Base-by-base conservation (phyloP, 2,113 vertebrate genomes). In the Hylia prasina region DNA sequence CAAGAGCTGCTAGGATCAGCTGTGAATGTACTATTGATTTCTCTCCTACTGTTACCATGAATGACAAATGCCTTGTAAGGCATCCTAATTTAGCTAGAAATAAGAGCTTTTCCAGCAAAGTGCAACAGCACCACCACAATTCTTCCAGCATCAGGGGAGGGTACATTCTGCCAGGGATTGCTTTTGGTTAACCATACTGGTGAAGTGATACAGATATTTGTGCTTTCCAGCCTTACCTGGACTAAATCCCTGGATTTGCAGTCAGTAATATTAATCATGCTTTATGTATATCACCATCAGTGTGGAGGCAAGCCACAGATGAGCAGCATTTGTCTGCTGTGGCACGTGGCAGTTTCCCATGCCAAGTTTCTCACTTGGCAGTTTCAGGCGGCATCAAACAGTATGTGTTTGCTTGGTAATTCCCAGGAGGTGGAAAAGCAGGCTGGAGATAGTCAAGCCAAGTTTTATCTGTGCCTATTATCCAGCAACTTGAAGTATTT, bases 11-110 rank as follows among this genome's bases (percentile, higher is more conserved):
- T 87, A 61, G 63, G 70, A 90, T 91, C 57, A 65, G 58, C 83
- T 82, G 58, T 91, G 91, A 95, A 94, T 82, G 79, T 75, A 39
- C 24, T 95, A 94, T 94, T 95, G 93, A 95, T 96, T 97, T 95
- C 93, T 87, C 56, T 87, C 87, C 93, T 80, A 66, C 87, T 91
- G 91, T 86, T 96, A 73, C 57, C 60, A 75, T 93, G 87, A 96
- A 96, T 91, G 78, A 95, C 78, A 93, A 96, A 93, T 91, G 63
- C 64, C 60, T 82, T 85, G 37, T 73, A 82, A 94, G 91, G n/a
- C 75, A 50, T 88, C 89, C 50, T 57, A 66, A 96, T 95, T 95
- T 93, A 93, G 58, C 8, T 39, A 65, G 58, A 96, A 95, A 86
- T 50, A 35, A 39, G 77, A 84, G 45, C 24, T 80, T 90, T 90